A percentile compares a stretch with the other conserved stretches of the same genome.
These are phyloP conservation scores for Eufriesea mexicana DNA, from an alignment of 1,140 invertebrate genomes.

Conservation along the genomic window DNA sequence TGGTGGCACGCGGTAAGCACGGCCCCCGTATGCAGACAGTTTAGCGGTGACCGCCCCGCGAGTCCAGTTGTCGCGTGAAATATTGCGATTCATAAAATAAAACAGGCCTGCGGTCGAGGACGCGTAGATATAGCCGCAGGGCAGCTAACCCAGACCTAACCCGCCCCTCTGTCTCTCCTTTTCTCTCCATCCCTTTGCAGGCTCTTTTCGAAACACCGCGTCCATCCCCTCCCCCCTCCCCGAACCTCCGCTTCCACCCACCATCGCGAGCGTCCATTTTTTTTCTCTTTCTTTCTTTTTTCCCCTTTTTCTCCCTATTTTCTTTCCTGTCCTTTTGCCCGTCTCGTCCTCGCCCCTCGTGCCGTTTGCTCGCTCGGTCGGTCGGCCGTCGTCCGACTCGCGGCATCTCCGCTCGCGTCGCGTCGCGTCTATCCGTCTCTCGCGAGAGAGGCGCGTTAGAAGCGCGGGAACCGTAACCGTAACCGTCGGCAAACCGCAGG, in stretches of 20 bases:
- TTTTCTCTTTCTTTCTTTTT: too few species aligned
- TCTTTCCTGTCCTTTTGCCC: neutral
- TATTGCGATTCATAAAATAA: constrained; percentile 84
- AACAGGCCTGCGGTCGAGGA: constrained; percentile 81
- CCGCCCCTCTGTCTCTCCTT: constrained; percentile 45
- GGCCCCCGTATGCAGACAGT: constrained; percentile 78
- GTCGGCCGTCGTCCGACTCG: neutral
- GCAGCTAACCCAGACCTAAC: constrained; percentile 75
- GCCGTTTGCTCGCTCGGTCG: neutral
- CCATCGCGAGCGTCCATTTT: neutral
- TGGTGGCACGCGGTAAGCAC: constrained; percentile 76
- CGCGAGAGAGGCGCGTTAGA: too few species aligned
- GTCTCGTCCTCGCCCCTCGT: neutral
- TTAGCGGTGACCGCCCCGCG: constrained; percentile 79
- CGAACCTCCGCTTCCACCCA: constrained; percentile 14
- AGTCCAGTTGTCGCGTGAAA: constrained; percentile 82
- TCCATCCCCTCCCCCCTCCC: too few species aligned
- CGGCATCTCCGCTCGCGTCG: constrained; percentile 8
- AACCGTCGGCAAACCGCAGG: constrained; percentile 79
- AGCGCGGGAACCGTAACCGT: constrained; percentile 40
- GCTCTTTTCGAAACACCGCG: constrained; percentile 48
- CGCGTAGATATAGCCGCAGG: constrained; percentile 77
- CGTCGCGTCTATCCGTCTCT: neutral
- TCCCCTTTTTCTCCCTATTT: neutral
- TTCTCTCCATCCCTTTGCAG: constrained; percentile 24